Base-by-base conservation (phyloP, 2,113 vertebrate genomes). In the Phrynosoma blainvillii region DNA sequence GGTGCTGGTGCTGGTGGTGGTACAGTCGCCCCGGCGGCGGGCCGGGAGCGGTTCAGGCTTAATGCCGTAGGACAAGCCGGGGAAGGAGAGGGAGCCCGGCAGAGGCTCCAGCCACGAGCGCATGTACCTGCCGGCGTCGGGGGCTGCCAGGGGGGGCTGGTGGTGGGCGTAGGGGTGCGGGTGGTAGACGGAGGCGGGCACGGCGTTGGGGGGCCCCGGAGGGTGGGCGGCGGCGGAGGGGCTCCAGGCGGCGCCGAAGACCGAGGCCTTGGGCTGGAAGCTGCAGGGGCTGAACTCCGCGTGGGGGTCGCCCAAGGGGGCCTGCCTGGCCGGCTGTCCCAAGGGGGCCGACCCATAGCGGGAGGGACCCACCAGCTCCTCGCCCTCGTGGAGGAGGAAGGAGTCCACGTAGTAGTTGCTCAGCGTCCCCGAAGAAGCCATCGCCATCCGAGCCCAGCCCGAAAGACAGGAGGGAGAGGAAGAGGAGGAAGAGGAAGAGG, bases 371-470 rank as follows among this genome's bases (percentile, higher is more conserved):
- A 98, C 96, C 95, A 98, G 96, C 94, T 99, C 98, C 86, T 98
- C 98, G 89, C 96, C 96, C 93, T 98, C 98, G 84, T 98, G 97
- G 92, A 98, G 95, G 93, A 98, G 97, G 93, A 99, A 98, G 54
- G 98, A 98, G 97, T 99, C 98, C 94, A 99, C 98, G 96, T 98
- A 98, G 97, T 99, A 99, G 96, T 97, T 98, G 96, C 98, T 98
- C 93, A 99, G 96, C 87, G 98, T 97, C 97, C 98, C 98, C 94
- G 98, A 98, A 96, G 98, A 98, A 97, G 98, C 97, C 98, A 98
- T 98, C 95, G 97, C 96, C 80, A 82, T 74, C 90, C 89, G 95
- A 93, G 95, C 65, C 91, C 95, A 96, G 96, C 79, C 71, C 25
- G 20, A 12, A 10, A 54, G 7, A 6, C 4, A 47, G 42, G 42